Conservation (phyloP, 1,140 invertebrate species). For the Eurosta solidaginis region DNA sequence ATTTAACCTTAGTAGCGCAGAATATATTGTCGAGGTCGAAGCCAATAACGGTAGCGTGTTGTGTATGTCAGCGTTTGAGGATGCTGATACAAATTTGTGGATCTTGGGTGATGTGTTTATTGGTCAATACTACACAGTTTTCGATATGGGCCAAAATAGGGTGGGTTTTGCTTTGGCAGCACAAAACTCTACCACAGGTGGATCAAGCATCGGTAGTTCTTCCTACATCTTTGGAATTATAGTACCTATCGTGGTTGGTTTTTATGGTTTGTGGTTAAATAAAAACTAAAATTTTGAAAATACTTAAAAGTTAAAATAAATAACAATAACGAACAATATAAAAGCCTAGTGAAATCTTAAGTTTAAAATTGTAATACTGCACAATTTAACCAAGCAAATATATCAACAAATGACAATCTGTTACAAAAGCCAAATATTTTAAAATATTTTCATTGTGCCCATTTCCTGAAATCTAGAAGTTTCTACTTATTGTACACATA, state of each 20-base stretch:
- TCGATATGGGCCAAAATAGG: conserved; percentile 70
- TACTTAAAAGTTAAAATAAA: too few species aligned
- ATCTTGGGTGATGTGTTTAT: conserved; percentile 69
- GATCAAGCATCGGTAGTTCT: not conserved
- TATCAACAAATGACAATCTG: too few species aligned
- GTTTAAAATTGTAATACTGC: too few species aligned
- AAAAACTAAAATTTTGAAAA: too few species aligned
- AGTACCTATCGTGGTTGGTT: not conserved
- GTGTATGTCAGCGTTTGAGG: conserved; percentile 41
- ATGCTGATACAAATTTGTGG: conserved; percentile 43
- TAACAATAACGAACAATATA: too few species aligned
- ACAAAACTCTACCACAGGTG: not conserved
- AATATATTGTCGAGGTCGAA: conserved; percentile 65
- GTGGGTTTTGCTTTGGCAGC: conserved; percentile 65
- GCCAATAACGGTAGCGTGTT: not conserved
- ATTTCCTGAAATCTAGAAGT: too few species aligned
- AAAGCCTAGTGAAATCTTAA: too few species aligned
- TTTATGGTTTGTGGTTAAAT: too few species aligned
- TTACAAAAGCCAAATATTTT: too few species aligned
- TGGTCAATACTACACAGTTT: conserved; percentile 73
- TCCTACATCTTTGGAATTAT: not conserved
- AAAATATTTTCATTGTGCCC: too few species aligned
- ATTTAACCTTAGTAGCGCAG: conserved; percentile 36
- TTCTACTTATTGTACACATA: too few species aligned
- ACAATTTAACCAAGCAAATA: too few species aligned